Conservation (phyloP, 2,797 vertebrate species). For the Hydrophis major region DNA sequence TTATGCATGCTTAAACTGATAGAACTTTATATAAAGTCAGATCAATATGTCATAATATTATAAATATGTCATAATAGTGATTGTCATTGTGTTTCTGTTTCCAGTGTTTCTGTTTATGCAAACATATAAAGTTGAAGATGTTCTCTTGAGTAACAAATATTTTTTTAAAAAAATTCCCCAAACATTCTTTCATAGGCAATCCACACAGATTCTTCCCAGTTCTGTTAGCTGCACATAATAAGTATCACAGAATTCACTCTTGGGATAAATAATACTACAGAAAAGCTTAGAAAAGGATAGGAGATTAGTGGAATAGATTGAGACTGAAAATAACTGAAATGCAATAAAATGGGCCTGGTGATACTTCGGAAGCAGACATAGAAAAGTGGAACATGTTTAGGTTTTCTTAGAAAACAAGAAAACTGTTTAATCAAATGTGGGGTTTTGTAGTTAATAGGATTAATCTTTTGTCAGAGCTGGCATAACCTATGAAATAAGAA, state of each 20-base stretch:
- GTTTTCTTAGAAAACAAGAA: not conserved
- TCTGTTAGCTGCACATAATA: not conserved
- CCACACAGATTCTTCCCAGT: not conserved
- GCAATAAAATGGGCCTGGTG: not conserved
- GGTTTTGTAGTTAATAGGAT: not conserved
- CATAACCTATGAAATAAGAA: not conserved
- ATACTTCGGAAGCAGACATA: not conserved
- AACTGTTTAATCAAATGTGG: not conserved
- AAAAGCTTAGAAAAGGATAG: not conserved
- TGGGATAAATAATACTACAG: not conserved
- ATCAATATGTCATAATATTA: not conserved
- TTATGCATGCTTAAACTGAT: constrained; percentile 19
- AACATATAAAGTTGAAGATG: constrained; percentile 1
- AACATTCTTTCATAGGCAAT: not conserved
- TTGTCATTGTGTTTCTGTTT: not conserved
- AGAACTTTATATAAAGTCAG: constrained; percentile 2
- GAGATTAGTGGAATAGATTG: not conserved
- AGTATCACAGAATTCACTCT: not conserved
- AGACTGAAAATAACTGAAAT: not conserved
- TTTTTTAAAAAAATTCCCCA: not conserved
- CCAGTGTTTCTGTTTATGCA: not conserved
- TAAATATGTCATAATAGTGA: constrained; percentile 2
- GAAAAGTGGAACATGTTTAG: not conserved
- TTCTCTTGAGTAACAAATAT: too few relatives aligned
- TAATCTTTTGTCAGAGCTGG: not conserved